These are phyloP conservation scores for Chamaetylas fuelleborni DNA, from an alignment of 2,113 vertebrate genomes.

Conservation along the genomic window DNA sequence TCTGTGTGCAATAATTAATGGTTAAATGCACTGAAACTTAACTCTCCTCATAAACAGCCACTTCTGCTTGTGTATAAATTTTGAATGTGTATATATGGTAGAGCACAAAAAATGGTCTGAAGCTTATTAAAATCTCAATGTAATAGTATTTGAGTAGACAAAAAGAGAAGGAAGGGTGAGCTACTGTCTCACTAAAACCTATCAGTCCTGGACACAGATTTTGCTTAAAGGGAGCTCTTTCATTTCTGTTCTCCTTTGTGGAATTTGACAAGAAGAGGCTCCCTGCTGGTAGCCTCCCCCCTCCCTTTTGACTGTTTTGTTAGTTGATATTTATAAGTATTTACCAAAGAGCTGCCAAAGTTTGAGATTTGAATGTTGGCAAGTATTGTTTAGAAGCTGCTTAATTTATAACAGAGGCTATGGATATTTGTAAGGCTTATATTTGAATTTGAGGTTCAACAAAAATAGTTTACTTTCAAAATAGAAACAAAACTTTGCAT, in stretches of 20 bases:
- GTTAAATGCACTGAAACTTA: constrained; percentile 70
- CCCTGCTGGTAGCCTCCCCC: not conserved
- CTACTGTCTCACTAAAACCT: constrained; percentile 23
- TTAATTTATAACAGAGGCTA: constrained; percentile 53
- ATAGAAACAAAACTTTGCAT: not conserved
- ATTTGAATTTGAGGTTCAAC: constrained; percentile 43
- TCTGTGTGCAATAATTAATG: constrained; percentile 75
- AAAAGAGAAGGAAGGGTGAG: constrained; percentile 32
- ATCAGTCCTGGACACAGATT: not conserved
- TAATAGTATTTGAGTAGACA: constrained; percentile 41
- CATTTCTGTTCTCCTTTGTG: not conserved
- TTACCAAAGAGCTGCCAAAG: constrained; percentile 75
- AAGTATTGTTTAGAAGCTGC: constrained; percentile 46
- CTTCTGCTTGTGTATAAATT: constrained; percentile 67
- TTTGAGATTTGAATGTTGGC: constrained; percentile 61
- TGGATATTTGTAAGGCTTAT: constrained; percentile 54
- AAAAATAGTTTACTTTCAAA: constrained; percentile 31
- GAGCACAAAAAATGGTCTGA: constrained; percentile 54
- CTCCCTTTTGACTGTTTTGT: constrained; percentile 16
- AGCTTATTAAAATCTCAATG: constrained; percentile 15
- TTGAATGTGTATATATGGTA: constrained; percentile 70
- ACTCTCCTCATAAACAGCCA: constrained; percentile 56
- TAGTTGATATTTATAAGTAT: constrained; percentile 54
- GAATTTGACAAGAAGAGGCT: constrained; percentile 2
- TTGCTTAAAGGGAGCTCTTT: constrained; percentile 32